Evolutionary conservation across 2,797 vertebrate genomes (phyloP).

Genomic region (Aulostomus chinensis): DNA sequence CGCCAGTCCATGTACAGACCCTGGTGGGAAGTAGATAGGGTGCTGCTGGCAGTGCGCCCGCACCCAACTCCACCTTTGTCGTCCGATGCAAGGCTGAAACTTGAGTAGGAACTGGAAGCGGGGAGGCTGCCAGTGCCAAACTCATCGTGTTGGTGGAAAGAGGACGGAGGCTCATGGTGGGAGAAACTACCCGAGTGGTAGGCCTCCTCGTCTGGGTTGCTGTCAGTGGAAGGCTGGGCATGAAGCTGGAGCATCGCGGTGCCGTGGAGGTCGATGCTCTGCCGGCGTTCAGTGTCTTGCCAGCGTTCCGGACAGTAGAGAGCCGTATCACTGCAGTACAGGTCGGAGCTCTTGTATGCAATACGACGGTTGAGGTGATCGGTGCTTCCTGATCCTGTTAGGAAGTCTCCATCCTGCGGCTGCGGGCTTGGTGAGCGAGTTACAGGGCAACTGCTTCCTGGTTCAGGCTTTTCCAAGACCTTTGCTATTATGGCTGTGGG

Average conservation of each 20-base stretch:
- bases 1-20: constrained; percentile 88
- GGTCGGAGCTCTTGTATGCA: constrained; percentile 85
- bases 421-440: constrained; percentile 85
- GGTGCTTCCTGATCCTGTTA: constrained; percentile 74
- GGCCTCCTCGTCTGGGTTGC: constrained; percentile 86
- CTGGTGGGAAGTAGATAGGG: constrained; percentile 90
- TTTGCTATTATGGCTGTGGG: constrained; percentile 88
- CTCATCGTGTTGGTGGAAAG: constrained; percentile 82
- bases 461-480: constrained; percentile 90
- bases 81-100: constrained; percentile 90
- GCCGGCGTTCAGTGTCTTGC: constrained; percentile 80
- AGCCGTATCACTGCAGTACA: constrained; percentile 93
- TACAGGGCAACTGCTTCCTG: constrained; percentile 82
- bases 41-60: constrained; percentile 80
- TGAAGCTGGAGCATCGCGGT: constrained; percentile 81
- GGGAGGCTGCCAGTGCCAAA: constrained; percentile 82
- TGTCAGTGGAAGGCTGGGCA: constrained; percentile 88
- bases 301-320: constrained; percentile 90
- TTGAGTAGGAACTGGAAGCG: constrained; percentile 92
- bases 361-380: constrained; percentile 81
- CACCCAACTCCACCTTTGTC: constrained; percentile 83
- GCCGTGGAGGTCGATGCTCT: constrained; percentile 86
- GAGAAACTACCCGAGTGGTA: constrained; percentile 85
- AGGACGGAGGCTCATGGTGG: constrained; percentile 81
- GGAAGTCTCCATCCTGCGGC: constrained; percentile 79